These are phyloP conservation scores for Athetis lepigone DNA, from an alignment of 2,888 invertebrate species.

Conservation along the genomic window DNA sequence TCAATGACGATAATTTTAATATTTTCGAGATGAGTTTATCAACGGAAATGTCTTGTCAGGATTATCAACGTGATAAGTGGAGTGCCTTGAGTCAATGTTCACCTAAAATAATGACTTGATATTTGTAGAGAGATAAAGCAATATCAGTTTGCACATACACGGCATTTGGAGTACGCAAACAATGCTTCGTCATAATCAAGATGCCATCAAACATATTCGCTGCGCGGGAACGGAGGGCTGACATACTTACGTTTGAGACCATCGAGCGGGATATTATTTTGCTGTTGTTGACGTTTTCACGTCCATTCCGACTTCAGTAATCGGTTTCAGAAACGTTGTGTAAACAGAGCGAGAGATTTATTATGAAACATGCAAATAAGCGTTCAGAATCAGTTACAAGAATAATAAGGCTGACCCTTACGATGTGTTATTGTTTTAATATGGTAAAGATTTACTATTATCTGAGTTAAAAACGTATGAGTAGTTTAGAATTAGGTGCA, in stretches of 20 bases:
- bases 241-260: conserved; percentile 53
- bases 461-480: no score
- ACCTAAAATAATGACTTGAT: conserved; percentile 84
- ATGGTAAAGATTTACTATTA: neutral
- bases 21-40: conserved; percentile 65
- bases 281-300: conserved; percentile 36
- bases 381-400: neutral
- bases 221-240: conserved; percentile 56
- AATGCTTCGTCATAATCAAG: conserved; percentile 82
- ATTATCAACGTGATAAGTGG: conserved; percentile 80
- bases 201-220: conserved; percentile 71
- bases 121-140: conserved; percentile 80
- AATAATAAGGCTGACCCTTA: neutral
- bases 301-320: conserved; percentile 13
- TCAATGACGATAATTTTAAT: conserved; percentile 67
- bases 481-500: no score
- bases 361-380: neutral
- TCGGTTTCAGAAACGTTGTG: conserved; percentile 22
- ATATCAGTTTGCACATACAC: conserved; percentile 83
- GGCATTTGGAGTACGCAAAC: conserved; percentile 87
- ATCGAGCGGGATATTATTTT: conserved; percentile 38
- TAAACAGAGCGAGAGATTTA: neutral
- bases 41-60: conserved; percentile 75
- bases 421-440: neutral
- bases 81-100: conserved; percentile 86